Conservation (phyloP, 2,797 vertebrate genomes). For the Picus viridis region DNA sequence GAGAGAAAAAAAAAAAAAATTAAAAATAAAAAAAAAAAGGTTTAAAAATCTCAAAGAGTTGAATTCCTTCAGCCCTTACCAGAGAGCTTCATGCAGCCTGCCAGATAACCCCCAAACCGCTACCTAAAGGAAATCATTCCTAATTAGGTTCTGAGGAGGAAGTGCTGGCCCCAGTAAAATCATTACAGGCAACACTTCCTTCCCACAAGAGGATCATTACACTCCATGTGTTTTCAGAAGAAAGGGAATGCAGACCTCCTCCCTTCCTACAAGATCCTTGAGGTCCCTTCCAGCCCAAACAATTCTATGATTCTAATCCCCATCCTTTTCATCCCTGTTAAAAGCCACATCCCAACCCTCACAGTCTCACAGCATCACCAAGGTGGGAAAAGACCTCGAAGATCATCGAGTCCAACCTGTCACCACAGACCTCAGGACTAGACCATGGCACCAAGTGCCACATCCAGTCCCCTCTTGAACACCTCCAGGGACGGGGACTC, state of each 20-base stretch:
- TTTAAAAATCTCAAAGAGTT: constrained; percentile 20
- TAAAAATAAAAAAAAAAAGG: too few relatives aligned
- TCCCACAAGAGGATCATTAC: constrained; percentile 1
- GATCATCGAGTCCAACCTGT: too few relatives aligned
- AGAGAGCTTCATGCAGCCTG: background rate
- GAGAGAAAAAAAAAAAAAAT: background rate
- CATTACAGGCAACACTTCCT: constrained; percentile 8
- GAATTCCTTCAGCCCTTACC: constrained; percentile 39
- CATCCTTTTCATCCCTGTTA: background rate
- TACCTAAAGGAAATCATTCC: constrained; percentile 3
- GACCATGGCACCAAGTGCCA: too few relatives aligned
- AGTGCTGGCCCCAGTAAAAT: background rate
- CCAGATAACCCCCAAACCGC: background rate
- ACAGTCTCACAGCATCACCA: too few relatives aligned
- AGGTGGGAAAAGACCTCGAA: too few relatives aligned
- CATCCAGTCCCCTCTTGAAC: too few relatives aligned
- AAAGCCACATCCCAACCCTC: background rate
- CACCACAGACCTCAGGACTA: too few relatives aligned
- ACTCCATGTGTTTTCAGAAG: background rate
- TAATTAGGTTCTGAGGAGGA: constrained; percentile 5
- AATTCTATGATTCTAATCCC: background rate
- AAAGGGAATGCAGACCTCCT: background rate
- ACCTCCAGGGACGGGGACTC: too few relatives aligned
- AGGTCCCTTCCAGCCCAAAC: too few relatives aligned
- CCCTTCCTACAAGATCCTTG: background rate